Conservation (phyloP, 2,888 invertebrate species). For the Cantharis flavilabris region DNA sequence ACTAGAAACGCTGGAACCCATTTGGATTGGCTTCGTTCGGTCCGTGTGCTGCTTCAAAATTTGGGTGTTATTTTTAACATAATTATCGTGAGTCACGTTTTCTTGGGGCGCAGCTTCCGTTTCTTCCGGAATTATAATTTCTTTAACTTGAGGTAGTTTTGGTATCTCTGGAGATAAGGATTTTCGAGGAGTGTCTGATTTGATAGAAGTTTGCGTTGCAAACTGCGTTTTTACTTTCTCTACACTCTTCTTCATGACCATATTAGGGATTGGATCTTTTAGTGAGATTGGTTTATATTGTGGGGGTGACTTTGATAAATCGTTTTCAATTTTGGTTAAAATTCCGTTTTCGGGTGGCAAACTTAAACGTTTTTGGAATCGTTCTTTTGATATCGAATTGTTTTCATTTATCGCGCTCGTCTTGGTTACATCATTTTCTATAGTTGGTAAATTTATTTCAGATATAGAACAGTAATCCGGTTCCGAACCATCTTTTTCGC, state of each 20-base stretch:
- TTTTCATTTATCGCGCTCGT: constrained; percentile 51
- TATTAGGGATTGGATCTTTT: constrained; percentile 33
- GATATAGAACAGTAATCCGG: constrained; percentile 80
- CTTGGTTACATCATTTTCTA: constrained; percentile 41
- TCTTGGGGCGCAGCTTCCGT: constrained; percentile 48
- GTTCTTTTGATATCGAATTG: constrained; percentile 40
- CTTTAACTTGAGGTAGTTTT: constrained; percentile 75
- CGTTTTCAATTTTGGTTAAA: constrained; percentile 8
- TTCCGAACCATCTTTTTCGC: constrained; percentile 57
- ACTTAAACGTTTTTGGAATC: neutral
- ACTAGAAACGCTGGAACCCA: constrained; percentile 66
- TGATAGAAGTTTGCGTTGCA: constrained; percentile 48
- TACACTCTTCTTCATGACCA: constrained; percentile 48
- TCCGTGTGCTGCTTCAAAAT: constrained; percentile 50
- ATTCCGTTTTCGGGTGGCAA: neutral
- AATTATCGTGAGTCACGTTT: constrained; percentile 52
- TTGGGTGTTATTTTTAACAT: constrained; percentile 54
- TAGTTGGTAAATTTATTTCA: constrained; percentile 64
- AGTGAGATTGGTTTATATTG: constrained; percentile 28
- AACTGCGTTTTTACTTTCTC: constrained; percentile 51
- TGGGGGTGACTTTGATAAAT: constrained; percentile 4
- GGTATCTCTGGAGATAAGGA: constrained; percentile 68
- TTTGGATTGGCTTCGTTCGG: constrained; percentile 57
- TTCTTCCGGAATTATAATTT: constrained; percentile 73
- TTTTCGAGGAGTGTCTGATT: constrained; percentile 42